Conservation (phyloP, 2,888 invertebrate genomes). For the Andricus curvator region DNA sequence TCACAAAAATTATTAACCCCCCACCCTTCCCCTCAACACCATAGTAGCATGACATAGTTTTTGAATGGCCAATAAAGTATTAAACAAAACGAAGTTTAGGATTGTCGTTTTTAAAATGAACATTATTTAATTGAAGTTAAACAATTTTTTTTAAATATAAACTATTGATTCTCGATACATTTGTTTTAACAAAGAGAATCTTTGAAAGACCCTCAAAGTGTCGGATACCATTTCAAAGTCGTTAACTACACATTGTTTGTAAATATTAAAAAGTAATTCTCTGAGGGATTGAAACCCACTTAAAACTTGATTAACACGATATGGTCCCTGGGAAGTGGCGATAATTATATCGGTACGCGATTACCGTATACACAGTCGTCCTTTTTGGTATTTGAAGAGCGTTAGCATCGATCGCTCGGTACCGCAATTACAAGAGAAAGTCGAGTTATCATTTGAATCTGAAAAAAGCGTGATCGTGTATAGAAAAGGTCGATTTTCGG, state of each 20-base stretch:
- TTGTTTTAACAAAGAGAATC: too few species aligned
- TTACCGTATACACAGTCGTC: neutral
- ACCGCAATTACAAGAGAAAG: constrained; percentile 15
- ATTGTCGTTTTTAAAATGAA: too few species aligned
- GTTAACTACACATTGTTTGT: neutral
- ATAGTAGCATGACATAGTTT: too few species aligned
- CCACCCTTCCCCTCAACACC: too few species aligned
- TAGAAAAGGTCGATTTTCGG: constrained; percentile 37
- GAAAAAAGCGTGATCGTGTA: constrained; percentile 16
- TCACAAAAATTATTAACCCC: too few species aligned
- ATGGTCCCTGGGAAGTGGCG: neutral
- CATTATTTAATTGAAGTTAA: too few species aligned
- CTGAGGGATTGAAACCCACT: neutral
- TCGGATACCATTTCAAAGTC: neutral
- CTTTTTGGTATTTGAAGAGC: constrained; percentile 35
- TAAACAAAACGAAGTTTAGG: too few species aligned
- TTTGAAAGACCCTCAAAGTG: neutral
- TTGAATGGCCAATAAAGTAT: too few species aligned
- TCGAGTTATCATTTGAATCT: constrained; percentile 6
- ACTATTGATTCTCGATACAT: too few species aligned
- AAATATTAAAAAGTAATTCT: neutral
- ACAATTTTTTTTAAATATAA: too few species aligned
- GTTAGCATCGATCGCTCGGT: constrained; percentile 33
- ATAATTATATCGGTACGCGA: constrained; percentile 10
- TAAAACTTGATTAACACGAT: constrained; percentile 8